Conservation (phyloP, 2,113 vertebrate species). For the Puffinus mauretanicus region DNA sequence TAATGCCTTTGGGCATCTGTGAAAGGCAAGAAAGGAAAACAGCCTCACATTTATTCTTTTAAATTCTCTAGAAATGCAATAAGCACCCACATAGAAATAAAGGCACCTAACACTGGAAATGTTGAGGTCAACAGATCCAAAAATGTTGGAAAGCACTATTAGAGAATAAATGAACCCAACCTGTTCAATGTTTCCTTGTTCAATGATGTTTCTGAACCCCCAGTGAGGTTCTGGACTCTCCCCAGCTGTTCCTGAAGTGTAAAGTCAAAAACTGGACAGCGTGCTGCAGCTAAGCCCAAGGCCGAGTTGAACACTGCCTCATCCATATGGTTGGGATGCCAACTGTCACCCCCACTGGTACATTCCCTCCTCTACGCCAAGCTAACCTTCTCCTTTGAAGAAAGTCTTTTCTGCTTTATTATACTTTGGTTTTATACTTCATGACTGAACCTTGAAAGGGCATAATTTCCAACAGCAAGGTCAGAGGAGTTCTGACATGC, state of each 20-base stretch:
- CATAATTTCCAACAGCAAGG: neutral
- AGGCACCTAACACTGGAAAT: neutral
- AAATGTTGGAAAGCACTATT: rapidly evolving
- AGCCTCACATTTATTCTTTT: neutral
- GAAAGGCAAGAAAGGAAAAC: neutral
- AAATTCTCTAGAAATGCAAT: neutral
- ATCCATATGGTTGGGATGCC: rapidly evolving
- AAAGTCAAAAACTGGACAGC: no score
- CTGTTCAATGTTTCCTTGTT: neutral
- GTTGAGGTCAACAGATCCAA: neutral
- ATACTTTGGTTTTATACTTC: neutral
- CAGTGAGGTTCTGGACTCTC: neutral
- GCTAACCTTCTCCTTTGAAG: neutral
- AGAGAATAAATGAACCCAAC: neutral
- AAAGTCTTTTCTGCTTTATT: neutral
- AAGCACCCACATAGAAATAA: neutral
- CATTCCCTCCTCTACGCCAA: neutral
- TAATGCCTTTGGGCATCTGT: neutral
- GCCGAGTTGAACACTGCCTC: neutral
- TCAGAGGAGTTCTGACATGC: neutral
- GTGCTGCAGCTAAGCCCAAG: neutral
- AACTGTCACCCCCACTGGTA: rapidly evolving
- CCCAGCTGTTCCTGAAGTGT: neutral
- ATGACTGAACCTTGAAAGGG: neutral
- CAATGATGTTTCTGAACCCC: neutral